Base-by-base conservation (phyloP, 1,140 invertebrate species). In the Drepana arcuata region DNA sequence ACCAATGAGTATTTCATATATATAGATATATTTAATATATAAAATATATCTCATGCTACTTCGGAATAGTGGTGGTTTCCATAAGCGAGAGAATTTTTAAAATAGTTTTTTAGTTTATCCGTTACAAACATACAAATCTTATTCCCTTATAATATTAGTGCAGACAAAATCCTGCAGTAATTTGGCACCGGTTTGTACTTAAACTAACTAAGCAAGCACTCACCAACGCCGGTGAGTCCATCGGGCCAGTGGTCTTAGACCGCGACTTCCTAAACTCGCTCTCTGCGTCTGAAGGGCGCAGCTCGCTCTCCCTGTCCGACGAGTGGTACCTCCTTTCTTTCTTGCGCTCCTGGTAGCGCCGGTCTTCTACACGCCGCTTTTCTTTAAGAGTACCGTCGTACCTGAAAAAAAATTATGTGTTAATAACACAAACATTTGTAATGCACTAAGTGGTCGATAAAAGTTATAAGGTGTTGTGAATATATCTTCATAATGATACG, bases 181-280 rank as follows among this genome's bases (percentile, higher is more conserved):
- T n/a, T n/a, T n/a, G n/a, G n/a, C 21, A 23, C 21, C 21, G 21
- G 13, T 11, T 14, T 16, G 28, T 28, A 23, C n/a, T 15, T n/a
- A n/a, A n/a, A n/a, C n/a, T n/a, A n/a, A n/a, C n/a, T n/a, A n/a
- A n/a, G n/a, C n/a, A 26, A 10, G 3, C 4, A 68, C 66, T 73
- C 50, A 81, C 73, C 68, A 81, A 41, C 36, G 73, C 69, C 4
- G 77, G 77, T 14, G 77, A 81, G 31, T 81, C 77, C 15, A 75
- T 30, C 2, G 71, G 65, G 4, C 68, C 58, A 14, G 67, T 57
- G 7, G 64, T 64, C 13, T 58, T 61, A 1, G 70, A 61, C 26
- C 64, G 67, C 9, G 66, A 64, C 35, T 63, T 72, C 26, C 68
- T 54, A 16, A 67, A 48, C 1, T 74, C 72, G 26, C 47, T 66